Percentiles rank a stretch among this genome's conserved stretches.
These are phyloP conservation scores for Gavia stellata DNA, from an alignment of 2,113 vertebrate species.

Conservation along the genomic window DNA sequence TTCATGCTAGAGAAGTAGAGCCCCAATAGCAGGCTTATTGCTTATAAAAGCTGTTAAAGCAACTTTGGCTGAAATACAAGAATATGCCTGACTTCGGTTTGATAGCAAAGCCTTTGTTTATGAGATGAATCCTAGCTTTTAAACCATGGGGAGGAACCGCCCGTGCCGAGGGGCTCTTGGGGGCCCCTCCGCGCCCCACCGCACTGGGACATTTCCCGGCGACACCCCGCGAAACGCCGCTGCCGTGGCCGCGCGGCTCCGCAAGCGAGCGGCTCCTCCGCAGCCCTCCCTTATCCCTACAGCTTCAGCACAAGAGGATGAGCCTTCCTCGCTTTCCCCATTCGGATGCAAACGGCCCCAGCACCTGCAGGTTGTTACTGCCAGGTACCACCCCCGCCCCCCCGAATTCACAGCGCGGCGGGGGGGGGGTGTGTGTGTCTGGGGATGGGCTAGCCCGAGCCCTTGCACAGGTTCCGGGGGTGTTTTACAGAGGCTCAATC, in stretches of 20 bases:
- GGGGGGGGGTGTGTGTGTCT: fast-evolving
- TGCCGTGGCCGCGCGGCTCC: neutral
- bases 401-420: neutral
- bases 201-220: fast-evolving
- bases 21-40: neutral
- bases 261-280: neutral
- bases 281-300: fast-evolving
- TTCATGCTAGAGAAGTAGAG: neutral
- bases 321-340: neutral
- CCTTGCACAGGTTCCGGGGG: neutral
- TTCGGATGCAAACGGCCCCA: neutral
- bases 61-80: neutral
- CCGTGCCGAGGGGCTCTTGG: neutral
- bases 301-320: fast-evolving
- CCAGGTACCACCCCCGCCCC: fast-evolving
- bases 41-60: neutral
- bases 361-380: neutral
- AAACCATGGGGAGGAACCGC: neutral
- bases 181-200: too few relatives aligned
- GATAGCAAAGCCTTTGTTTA: neutral
- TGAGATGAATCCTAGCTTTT: neutral
- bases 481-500: neutral
- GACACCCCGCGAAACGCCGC: neutral
- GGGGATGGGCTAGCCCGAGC: neutral
- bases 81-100: neutral